Percentiles rank a stretch among this genome's conserved stretches.
These are phyloP conservation scores for Nephrotoma appendiculata DNA, from an alignment of 2,888 invertebrate species.

Conservation along the genomic window DNA sequence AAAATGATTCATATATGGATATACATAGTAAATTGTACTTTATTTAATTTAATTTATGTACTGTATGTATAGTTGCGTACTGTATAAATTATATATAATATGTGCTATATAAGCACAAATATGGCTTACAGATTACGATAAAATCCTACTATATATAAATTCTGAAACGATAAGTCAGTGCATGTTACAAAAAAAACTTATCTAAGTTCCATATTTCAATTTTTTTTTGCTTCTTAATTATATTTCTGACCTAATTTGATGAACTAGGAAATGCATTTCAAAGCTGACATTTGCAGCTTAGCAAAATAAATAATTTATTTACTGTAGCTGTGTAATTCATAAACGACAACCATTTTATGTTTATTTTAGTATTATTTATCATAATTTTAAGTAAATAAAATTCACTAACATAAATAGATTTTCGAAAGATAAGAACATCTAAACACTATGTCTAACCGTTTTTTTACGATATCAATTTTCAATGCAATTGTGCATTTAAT, in stretches of 20 bases:
- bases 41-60: background rate
- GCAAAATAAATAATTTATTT: background rate
- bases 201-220: background rate
- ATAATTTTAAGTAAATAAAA: background rate
- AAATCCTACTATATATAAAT: background rate
- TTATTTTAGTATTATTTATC: background rate
- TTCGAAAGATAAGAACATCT: background rate
- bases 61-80: background rate
- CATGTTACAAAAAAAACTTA: background rate
- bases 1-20: background rate
- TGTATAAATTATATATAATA: background rate
- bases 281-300: background rate
- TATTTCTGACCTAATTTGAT: background rate
- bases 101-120: background rate
- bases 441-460: background rate
- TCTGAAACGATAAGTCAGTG: background rate
- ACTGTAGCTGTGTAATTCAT: background rate
- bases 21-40: background rate
- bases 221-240: background rate
- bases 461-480: background rate
- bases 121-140: background rate
- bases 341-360: background rate
- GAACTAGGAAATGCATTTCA: background rate
- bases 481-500: background rate
- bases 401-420: background rate